phyloP scores from a whole-genome alignment of 2,888 invertebrate species.

The Atrina japonica region DNA sequence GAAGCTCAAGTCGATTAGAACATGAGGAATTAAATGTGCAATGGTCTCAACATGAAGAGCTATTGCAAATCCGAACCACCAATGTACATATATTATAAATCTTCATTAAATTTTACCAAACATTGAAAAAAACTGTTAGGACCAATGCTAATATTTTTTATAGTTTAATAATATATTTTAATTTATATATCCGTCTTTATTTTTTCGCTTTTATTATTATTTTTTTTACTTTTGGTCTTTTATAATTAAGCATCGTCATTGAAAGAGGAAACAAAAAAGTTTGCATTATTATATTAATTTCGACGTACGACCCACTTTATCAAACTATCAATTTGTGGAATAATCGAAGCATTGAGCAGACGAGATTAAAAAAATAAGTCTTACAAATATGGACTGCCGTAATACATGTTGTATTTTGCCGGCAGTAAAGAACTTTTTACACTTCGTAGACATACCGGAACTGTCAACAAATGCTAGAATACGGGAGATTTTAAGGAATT shows the following conservation, averaged over 20 bases:
- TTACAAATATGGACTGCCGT: slow-evolving; percentile 2
- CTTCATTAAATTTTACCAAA: too few relatives aligned
- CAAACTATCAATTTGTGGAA: not conserved
- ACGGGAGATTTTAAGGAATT: too few relatives aligned
- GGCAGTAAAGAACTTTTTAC: not conserved
- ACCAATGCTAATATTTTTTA: too few relatives aligned
- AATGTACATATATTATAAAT: not conserved
- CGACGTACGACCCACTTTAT: not conserved
- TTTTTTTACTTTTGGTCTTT: not conserved
- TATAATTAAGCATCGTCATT: too few relatives aligned
- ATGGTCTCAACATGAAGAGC: too few relatives aligned
- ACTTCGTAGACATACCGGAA: slow-evolving; percentile 7
- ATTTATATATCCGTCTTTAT: slow-evolving; percentile 2
- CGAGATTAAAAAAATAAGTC: too few relatives aligned
- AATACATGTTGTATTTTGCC: not conserved
- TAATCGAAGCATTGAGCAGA: not conserved
- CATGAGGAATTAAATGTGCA: too few relatives aligned
- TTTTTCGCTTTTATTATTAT: not conserved
- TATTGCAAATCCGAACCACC: too few relatives aligned
- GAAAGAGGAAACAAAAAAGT: too few relatives aligned
- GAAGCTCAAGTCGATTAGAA: too few relatives aligned
- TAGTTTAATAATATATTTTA: not conserved
- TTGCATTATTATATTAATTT: not conserved
- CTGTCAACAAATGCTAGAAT: too few relatives aligned
- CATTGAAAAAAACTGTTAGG: too few relatives aligned